phyloP scores from a whole-genome alignment of 2,113 vertebrate species.

The Menidia beryllina region DNA sequence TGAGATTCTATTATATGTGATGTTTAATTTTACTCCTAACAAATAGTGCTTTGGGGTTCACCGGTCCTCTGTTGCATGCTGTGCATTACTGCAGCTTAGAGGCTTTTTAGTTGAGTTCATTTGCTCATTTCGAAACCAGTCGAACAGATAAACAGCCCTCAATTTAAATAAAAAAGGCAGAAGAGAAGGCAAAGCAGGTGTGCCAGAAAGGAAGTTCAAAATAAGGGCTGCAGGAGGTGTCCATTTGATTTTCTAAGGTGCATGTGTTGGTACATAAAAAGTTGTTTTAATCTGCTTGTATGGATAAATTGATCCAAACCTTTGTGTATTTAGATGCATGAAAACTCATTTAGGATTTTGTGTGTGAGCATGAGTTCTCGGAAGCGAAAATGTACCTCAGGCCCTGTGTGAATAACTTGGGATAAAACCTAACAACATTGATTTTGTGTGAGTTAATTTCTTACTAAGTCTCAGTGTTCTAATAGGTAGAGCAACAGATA shows the following conservation, averaged over 20 bases:
- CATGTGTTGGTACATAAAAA: slow-evolving; percentile 4
- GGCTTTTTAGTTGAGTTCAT: slow-evolving; percentile 51
- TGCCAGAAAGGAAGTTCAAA: slow-evolving; percentile 22
- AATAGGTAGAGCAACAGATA: slow-evolving; percentile 43
- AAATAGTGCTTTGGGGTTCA: slow-evolving; percentile 4
- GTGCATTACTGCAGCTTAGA: slow-evolving; percentile 32
- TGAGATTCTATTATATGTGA: slow-evolving; percentile 49
- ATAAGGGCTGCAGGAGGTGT: slow-evolving; percentile 19
- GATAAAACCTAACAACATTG: slow-evolving; percentile 24
- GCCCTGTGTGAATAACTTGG: slow-evolving; percentile 45
- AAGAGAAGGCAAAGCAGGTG: slow-evolving; percentile 26
- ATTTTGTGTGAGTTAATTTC: slow-evolving; percentile 6
- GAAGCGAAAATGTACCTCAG: no score
- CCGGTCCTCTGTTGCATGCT: neutral
- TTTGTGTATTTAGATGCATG: slow-evolving; percentile 5
- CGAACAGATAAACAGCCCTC: slow-evolving; percentile 39
- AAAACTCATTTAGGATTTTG: neutral
- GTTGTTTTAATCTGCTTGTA: neutral
- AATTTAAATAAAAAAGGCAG: slow-evolving; percentile 33
- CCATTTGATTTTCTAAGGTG: slow-evolving; percentile 8
- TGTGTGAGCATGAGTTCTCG: slow-evolving; percentile 2
- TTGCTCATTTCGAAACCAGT: slow-evolving; percentile 41
- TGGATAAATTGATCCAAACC: slow-evolving; percentile 1
- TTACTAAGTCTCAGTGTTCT: slow-evolving; percentile 38
- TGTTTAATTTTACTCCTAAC: slow-evolving; percentile 51